Conservation (phyloP, 2,888 invertebrate species). For the Harpalus rubripes region DNA sequence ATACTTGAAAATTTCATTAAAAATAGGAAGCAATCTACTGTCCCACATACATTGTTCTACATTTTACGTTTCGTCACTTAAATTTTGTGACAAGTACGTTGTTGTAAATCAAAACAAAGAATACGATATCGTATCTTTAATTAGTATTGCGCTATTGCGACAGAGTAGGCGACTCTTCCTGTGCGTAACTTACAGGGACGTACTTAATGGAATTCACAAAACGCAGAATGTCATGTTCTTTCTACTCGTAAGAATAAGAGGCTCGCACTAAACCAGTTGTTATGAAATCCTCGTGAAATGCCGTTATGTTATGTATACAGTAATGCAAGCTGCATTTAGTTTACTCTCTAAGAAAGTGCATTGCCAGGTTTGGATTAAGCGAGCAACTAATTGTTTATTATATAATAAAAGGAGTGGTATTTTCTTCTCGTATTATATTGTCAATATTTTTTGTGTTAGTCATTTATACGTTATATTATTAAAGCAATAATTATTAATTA, state of each 20-base stretch:
- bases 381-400: background rate
- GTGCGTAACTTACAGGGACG: background rate
- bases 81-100: background rate
- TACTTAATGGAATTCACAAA: background rate
- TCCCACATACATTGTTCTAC: background rate
- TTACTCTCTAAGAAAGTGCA: constrained; percentile 1
- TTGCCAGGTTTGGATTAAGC: background rate
- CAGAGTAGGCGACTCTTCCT: background rate
- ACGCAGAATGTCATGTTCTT: background rate
- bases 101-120: background rate
- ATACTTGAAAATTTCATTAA: background rate
- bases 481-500: background rate
- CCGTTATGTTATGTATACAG: background rate
- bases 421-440: background rate
- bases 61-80: background rate
- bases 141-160: background rate
- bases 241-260: background rate
- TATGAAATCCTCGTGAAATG: constrained; percentile 2
- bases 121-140: too few species aligned
- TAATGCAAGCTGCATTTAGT: background rate
- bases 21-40: background rate
- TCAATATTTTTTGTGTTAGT: background rate
- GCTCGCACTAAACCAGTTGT: background rate
- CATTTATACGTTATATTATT: background rate
- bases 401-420: background rate